Evolutionary conservation across 1,140 invertebrate genomes (phyloP).

Genomic region (Lucilia cuprina): DNA sequence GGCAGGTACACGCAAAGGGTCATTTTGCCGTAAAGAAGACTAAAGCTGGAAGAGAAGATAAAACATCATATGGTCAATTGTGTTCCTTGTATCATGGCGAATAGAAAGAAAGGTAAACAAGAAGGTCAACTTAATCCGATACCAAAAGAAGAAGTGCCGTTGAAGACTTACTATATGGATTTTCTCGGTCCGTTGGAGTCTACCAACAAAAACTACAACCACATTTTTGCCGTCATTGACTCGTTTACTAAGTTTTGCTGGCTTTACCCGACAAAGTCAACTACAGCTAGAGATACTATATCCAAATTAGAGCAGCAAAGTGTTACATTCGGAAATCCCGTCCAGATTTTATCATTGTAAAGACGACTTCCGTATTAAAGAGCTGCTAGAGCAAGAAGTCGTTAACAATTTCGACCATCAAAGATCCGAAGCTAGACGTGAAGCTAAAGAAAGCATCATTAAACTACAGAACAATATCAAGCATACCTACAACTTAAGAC

Average conservation of each 20-base stretch:
- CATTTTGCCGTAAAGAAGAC: constrained; percentile 61
- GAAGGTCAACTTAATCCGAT: constrained; percentile 18
- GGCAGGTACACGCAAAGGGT: constrained; percentile 51
- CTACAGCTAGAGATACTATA: constrained; percentile 49
- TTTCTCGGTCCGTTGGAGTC: constrained; percentile 51
- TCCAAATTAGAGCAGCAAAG: constrained; percentile 21
- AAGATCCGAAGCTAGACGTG: neutral
- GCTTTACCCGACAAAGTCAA: constrained; percentile 57
- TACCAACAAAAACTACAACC: constrained; percentile 59
- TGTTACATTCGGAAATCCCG: constrained; percentile 45
- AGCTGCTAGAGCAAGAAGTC: constrained; percentile 1
- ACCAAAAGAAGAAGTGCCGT: constrained; percentile 29
- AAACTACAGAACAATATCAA: constrained; percentile 25
- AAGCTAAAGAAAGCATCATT: neutral
- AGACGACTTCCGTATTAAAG: constrained; percentile 54
- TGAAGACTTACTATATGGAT: constrained; percentile 42
- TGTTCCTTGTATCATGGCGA: constrained; percentile 49
- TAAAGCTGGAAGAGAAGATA: constrained; percentile 52
- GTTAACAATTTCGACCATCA: neutral
- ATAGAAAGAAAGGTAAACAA: constrained; percentile 29
- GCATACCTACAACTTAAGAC: neutral
- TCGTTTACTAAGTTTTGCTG: constrained; percentile 61
- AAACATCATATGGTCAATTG: constrained; percentile 53
- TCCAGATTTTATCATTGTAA: constrained; percentile 54
- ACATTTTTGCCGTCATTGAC: constrained; percentile 60